Evolutionary conservation across 2,113 vertebrate species (phyloP), one percentile per base, ranked within the genome.

Genomic region (Rhynchomys soricoides): DNA sequence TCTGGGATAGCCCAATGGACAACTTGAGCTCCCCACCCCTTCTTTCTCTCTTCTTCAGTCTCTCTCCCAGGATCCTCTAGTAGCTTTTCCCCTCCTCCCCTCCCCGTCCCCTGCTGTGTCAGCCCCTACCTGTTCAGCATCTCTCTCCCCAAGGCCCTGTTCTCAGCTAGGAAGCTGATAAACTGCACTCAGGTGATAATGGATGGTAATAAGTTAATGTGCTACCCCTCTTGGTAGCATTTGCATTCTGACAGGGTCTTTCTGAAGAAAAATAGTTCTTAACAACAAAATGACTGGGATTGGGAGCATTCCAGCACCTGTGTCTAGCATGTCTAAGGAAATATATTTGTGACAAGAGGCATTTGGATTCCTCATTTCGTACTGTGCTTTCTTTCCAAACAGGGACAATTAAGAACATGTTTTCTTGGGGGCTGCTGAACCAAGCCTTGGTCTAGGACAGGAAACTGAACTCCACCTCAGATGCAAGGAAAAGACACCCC

Each of bases 141-240:
- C 45, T 93, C n/a, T 92, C 34, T 94, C 93, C 94, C 74, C 31
- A 45, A 91, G 89, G 95, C 94, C 77, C 92, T 81, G 73, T 97
- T 97, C 94, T 79, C 97, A 95, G 94, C 96, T 94, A 83, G 48
- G 91, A 79, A 97, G 93, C 96, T 96, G 94, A 96, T 92, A 97
- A 96, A 96, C 52, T 2, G 87, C 94, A 79, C 86, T 93, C n/a
- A 81, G 21, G 93, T 93, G 94, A 96, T 97, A 97, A 97, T 97
- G 96, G 95, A 93, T 94, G 97, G 92, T 95, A 97, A 97, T 98
- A 95, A 97, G 96, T 90, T 96, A 95, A 96, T 96, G 94, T 97
- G 97, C 92, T 96, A 97, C 86, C 79, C 93, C 74, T 89, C 89
- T 82, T 89, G 83, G 85, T 87, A 95, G 55, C 48, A 96, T 97